phyloP scores from a whole-genome alignment of 2,113 vertebrate species.

The Clinocottus analis region DNA sequence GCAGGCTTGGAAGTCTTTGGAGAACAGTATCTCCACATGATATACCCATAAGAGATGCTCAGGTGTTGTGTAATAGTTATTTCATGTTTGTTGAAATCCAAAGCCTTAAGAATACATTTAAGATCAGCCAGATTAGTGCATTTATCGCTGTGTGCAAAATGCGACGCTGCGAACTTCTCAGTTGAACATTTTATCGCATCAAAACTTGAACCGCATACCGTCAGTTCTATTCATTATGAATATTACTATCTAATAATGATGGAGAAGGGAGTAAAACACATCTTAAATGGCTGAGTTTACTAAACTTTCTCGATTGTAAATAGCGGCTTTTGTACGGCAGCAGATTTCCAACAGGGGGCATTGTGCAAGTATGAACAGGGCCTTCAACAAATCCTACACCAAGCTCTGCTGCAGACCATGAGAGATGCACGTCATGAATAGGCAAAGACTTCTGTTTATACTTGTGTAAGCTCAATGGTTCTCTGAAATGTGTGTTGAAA shows the following conservation, averaged over 20 bases:
- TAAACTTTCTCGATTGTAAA: neutral
- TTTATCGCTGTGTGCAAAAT: constrained; percentile 12
- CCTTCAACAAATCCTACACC: neutral
- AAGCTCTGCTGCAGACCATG: constrained; percentile 22
- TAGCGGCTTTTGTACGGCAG: neutral
- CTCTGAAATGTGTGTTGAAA: constrained; percentile 6
- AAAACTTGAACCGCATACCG: neutral
- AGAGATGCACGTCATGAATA: constrained; percentile 3
- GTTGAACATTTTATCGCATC: neutral
- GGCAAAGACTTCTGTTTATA: constrained; percentile 1
- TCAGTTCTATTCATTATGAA: neutral
- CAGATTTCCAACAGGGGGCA: constrained; percentile 49
- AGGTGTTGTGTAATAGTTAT: constrained; percentile 15
- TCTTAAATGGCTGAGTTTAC: neutral
- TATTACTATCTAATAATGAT: neutral
- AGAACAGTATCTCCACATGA: constrained; percentile 24
- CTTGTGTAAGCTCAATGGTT: constrained; percentile 20
- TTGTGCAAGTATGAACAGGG: constrained; percentile 14
- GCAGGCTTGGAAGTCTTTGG: constrained; percentile 9
- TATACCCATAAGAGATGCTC: neutral
- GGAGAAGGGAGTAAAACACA: neutral
- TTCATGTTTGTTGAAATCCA: constrained; percentile 47
- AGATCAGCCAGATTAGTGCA: constrained; percentile 31
- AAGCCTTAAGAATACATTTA: constrained; percentile 26
- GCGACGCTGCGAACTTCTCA: constrained; percentile 17